phyloP scores from a whole-genome alignment of 2,888 invertebrate species.

The Gymnoscelis rufifasciata region DNA sequence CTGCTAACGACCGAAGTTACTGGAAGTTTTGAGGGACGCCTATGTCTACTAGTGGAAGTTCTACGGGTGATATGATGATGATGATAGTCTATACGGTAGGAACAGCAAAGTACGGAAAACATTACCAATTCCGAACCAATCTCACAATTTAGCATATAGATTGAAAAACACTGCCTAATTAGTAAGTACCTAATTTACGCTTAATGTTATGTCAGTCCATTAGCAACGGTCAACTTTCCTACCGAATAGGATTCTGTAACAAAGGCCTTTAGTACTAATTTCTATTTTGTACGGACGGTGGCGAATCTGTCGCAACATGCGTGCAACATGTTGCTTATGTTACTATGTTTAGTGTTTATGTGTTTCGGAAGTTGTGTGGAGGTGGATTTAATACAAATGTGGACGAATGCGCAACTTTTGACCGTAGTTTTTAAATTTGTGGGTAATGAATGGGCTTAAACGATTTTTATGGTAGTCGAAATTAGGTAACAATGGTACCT shows the following conservation, averaged over 20 bases:
- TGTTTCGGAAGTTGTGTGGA: background rate
- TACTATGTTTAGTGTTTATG: background rate
- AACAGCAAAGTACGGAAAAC: background rate
- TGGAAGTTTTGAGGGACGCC: no score
- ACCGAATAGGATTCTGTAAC: constrained; percentile 18
- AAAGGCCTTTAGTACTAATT: constrained; percentile 33
- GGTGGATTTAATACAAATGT: background rate
- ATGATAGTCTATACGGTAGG: no score
- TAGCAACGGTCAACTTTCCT: constrained; percentile 26
- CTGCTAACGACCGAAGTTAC: no score
- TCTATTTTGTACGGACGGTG: constrained; percentile 35
- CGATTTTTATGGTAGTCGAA: no score
- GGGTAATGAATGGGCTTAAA: no score
- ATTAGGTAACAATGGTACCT: no score
- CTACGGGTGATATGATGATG: no score
- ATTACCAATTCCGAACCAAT: constrained; percentile 2
- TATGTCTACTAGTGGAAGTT: no score
- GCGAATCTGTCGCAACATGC: constrained; percentile 8
- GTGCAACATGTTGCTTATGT: background rate
- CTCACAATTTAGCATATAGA: constrained; percentile 21
- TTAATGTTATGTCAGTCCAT: constrained; percentile 17
- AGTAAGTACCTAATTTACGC: constrained; percentile 9
- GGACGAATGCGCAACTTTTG: no score
- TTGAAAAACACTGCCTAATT: constrained; percentile 10
- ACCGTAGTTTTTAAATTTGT: no score